phyloP scores from a whole-genome alignment of 2,113 vertebrate species.

The Tichodroma muraria region DNA sequence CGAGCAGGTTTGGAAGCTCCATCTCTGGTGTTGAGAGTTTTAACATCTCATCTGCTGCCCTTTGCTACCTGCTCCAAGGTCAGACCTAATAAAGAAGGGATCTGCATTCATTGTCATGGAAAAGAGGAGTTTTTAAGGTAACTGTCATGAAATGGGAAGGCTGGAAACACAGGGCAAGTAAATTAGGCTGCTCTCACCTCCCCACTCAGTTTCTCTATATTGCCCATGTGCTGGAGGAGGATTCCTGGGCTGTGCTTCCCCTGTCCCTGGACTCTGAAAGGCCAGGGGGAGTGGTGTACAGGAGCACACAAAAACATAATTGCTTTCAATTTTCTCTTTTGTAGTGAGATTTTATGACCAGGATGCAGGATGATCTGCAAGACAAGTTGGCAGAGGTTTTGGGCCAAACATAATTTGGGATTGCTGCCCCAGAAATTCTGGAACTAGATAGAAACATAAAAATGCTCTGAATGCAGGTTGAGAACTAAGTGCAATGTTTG shows the following conservation, averaged over 20 bases:
- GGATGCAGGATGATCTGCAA: background rate
- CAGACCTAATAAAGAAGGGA: background rate
- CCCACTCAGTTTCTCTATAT: background rate
- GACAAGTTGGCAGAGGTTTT: conserved; percentile 2
- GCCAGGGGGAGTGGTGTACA: background rate
- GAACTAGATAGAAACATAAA: background rate
- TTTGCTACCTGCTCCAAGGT: background rate
- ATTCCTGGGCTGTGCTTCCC: background rate
- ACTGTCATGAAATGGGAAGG: background rate
- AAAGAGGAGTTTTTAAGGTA: background rate
- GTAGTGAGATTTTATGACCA: background rate
- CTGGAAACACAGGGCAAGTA: background rate
- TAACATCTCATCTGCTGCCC: background rate
- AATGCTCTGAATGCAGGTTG: background rate
- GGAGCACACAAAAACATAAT: background rate
- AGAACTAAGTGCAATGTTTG: conserved; percentile 36
- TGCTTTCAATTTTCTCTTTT: background rate
- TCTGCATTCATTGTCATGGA: background rate
- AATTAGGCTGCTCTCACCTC: background rate
- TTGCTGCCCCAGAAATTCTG: background rate
- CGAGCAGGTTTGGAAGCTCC: background rate
- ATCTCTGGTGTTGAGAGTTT: background rate
- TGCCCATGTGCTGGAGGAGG: background rate
- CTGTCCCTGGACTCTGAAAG: background rate
- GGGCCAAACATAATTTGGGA: conserved; percentile 22